Evolutionary conservation across 2,113 vertebrate species (phyloP).

Genomic region (Neogobius melanostomus): DNA sequence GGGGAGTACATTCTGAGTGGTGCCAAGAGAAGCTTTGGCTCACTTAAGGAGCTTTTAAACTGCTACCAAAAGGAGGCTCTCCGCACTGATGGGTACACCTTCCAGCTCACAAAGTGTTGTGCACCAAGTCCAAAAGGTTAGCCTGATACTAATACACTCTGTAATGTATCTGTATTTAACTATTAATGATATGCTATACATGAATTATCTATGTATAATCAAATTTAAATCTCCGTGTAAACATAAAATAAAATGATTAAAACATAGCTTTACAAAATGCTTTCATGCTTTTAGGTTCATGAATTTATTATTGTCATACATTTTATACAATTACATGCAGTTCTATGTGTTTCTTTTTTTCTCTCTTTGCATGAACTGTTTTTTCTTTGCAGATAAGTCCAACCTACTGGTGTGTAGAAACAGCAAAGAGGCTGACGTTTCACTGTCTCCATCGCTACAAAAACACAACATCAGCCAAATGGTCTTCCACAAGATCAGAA

Average conservation of each 20-base stretch:
- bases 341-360: no score
- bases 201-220: no score
- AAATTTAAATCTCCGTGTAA: no score
- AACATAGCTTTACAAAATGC: no score
- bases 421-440: slow-evolving; percentile 81
- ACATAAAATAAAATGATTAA: no score
- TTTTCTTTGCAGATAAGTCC: slow-evolving; percentile 84
- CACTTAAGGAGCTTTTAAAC: slow-evolving; percentile 88
- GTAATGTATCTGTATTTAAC: no score
- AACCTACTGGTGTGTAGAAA: slow-evolving; percentile 93
- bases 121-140: slow-evolving; percentile 90
- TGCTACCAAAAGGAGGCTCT: slow-evolving; percentile 98
- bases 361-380: neutral
- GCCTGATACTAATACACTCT: neutral
- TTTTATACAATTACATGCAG: no score
- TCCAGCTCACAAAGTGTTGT: slow-evolving; percentile 93
- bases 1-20: slow-evolving; percentile 90
- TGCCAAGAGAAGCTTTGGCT: slow-evolving; percentile 87
- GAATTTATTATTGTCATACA: no score
- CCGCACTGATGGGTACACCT: slow-evolving; percentile 91
- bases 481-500: slow-evolving; percentile 98
- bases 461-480: slow-evolving; percentile 93
- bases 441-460: slow-evolving; percentile 80
- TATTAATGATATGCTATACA: no score
- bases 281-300: no score